phyloP scores from a whole-genome alignment of 2,797 vertebrate genomes.

The Podarcis siculus region DNA sequence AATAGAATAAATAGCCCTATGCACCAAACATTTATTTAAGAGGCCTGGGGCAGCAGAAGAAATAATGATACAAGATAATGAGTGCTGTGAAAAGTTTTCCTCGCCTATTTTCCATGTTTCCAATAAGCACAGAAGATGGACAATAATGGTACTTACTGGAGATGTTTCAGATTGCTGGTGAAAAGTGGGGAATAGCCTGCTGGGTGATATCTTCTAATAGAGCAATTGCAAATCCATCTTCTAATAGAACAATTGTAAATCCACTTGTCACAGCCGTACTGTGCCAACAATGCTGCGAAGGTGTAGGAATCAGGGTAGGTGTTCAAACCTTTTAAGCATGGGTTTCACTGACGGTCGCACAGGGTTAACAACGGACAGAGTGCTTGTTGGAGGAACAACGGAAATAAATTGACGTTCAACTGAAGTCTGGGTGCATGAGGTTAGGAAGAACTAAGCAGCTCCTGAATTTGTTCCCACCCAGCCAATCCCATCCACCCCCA shows the following conservation, averaged over 20 bases:
- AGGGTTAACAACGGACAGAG: neutral
- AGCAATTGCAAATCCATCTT: slow-evolving; percentile 70
- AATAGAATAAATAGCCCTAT: slow-evolving; percentile 75
- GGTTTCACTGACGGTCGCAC: neutral
- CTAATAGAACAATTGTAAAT: slow-evolving; percentile 72
- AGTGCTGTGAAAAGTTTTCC: slow-evolving; percentile 47
- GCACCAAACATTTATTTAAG: slow-evolving; percentile 77
- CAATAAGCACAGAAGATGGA: slow-evolving; percentile 43
- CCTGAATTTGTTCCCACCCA: too few relatives aligned
- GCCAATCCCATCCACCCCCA: too few relatives aligned
- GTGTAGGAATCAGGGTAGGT: neutral
- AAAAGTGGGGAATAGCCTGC: slow-evolving; percentile 46
- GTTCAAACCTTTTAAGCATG: neutral
- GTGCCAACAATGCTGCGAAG: neutral
- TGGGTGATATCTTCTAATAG: slow-evolving; percentile 61
- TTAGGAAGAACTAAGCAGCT: too few relatives aligned
- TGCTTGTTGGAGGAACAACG: neutral
- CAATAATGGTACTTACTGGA: slow-evolving; percentile 36
- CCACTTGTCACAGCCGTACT: slow-evolving; percentile 58
- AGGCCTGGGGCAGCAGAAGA: slow-evolving; percentile 65
- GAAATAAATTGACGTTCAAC: neutral
- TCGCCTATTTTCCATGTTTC: slow-evolving; percentile 46
- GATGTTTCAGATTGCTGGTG: slow-evolving; percentile 62
- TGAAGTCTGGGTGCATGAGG: too few relatives aligned
- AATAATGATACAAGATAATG: slow-evolving; percentile 73